Percentiles rank a stretch among this genome's conserved stretches.
Evolutionary conservation across 2,888 invertebrate species (phyloP).

Genomic region (Tillus elongatus): DNA sequence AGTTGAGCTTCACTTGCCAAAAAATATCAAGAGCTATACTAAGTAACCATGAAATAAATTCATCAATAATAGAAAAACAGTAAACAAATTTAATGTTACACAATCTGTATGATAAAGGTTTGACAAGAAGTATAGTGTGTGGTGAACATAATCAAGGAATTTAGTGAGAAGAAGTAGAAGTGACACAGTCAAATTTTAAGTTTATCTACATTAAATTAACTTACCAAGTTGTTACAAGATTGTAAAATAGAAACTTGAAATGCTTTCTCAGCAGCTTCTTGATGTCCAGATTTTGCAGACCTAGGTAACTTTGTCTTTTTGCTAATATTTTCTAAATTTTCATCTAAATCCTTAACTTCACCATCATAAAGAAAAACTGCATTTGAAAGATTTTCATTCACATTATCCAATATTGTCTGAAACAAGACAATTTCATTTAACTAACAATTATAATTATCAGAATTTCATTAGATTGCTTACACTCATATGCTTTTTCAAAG

Average conservation of each 20-base stretch:
- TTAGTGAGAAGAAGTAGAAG: too few relatives aligned
- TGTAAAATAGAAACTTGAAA: conserved; percentile 60
- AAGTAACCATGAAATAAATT: too few relatives aligned
- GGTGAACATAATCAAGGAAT: too few relatives aligned
- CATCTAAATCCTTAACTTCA: conserved; percentile 53
- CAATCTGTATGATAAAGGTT: too few relatives aligned
- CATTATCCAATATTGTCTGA: conserved; percentile 52
- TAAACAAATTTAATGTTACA: too few relatives aligned
- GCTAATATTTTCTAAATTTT: conserved; percentile 53
- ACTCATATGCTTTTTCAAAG: conserved; percentile 61
- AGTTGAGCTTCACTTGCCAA: too few relatives aligned
- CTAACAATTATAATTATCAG: too few relatives aligned
- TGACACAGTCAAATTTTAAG: too few relatives aligned
- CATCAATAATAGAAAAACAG: too few relatives aligned
- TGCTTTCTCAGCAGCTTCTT: conserved; percentile 43
- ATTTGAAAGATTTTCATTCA: conserved; percentile 50
- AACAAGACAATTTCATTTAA: conserved; percentile 21
- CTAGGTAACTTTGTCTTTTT: conserved; percentile 51
- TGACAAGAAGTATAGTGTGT: too few relatives aligned
- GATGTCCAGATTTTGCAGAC: conserved; percentile 28
- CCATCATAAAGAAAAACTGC: conserved; percentile 69
- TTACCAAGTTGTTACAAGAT: conserved; percentile 63
- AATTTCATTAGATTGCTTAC: conserved; percentile 43
- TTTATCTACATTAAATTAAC: too few relatives aligned
- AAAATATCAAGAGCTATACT: too few relatives aligned